Evolutionary conservation across 2,113 vertebrate species (phyloP), one percentile per base, ranked within the genome.

Genomic region (Chionomys nivalis): DNA sequence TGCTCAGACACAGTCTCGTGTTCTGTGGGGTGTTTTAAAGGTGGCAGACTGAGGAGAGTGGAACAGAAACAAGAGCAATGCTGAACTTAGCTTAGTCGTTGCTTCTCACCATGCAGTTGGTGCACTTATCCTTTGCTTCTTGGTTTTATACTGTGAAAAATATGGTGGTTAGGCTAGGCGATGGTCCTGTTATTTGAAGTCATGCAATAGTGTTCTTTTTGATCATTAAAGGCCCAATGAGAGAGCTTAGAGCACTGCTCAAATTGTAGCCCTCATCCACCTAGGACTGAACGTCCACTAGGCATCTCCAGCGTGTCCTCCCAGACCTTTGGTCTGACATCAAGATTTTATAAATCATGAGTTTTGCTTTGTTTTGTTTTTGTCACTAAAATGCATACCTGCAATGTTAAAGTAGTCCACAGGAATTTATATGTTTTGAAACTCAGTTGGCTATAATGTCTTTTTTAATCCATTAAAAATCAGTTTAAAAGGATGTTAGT

Each of bases 401-500:
- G 28, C 31, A 75, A 2, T 42, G 23, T 83, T 63, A 63, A 63
- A 82, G n/a, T 63, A 28, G 7, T 42, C 1, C n/a, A 39, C 44
- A 28, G 8, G n/a, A 33, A 1, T n/a, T 28, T 11, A 58, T 58
- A 44, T 83, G 63, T 61, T 85, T 31, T 89, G 28, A 21, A 83
- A 83, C 26, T 85, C 73, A 21, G 44, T 91, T 87, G 17, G 33
- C 52, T 93, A 23, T 68, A 68, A 66, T 61, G 52, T 66, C 65
- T 87, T 96, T 55, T 90, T 95, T 75, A 85, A 79, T 87, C 52
- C 90, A 68, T 79, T n/a, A 72, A 68, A 73, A 24, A n/a, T 10
- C 19, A 73, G 52, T 52, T 95, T 97, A 28, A 79, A 68, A 90
- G 76, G 72, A 9, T 52, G 39, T 82, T 83, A 82, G 70, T 77